Evolutionary conservation across 2,797 vertebrate species (phyloP).

Genomic region (Sparus aurata): DNA sequence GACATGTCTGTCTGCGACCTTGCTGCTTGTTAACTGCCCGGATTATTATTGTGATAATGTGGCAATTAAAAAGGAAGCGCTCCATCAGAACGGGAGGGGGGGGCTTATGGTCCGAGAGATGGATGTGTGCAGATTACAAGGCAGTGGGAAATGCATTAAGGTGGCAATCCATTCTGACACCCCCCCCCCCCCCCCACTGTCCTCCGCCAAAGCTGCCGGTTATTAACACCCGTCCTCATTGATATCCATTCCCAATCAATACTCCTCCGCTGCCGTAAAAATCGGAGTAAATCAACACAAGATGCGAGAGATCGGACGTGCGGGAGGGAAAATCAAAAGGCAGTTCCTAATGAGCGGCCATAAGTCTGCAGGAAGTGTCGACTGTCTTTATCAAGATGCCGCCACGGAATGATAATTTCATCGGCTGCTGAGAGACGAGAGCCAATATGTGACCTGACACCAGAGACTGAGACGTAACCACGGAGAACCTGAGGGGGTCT

Average conservation of each 20-base stretch:
- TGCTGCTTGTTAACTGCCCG: slow-evolving; percentile 82
- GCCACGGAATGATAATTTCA: slow-evolving; percentile 34
- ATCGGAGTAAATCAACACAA: slow-evolving; percentile 67
- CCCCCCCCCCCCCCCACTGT: slow-evolving; percentile 30
- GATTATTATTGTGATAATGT: slow-evolving; percentile 89
- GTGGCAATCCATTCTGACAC: slow-evolving; percentile 77
- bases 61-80: slow-evolving; percentile 84
- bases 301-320: slow-evolving; percentile 32
- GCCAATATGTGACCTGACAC: not conserved
- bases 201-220: slow-evolving; percentile 44
- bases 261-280: slow-evolving; percentile 65
- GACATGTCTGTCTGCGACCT: slow-evolving; percentile 87
- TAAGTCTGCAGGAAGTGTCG: slow-evolving; percentile 61
- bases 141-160: slow-evolving; percentile 80
- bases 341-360: slow-evolving; percentile 69
- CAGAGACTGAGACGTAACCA: not conserved
- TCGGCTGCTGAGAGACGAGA: slow-evolving; percentile 7
- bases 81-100: slow-evolving; percentile 70
- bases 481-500: not conserved
- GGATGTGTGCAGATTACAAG: slow-evolving; percentile 79
- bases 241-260: slow-evolving; percentile 81
- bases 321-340: slow-evolving; percentile 59
- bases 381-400: slow-evolving; percentile 35
- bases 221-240: slow-evolving; percentile 76
- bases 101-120: slow-evolving; percentile 75